A percentile compares a stretch with the other conserved stretches of the same genome.
phyloP scores from a whole-genome alignment of 2,888 invertebrate genomes.

The Melikaiella ostensackeni region DNA sequence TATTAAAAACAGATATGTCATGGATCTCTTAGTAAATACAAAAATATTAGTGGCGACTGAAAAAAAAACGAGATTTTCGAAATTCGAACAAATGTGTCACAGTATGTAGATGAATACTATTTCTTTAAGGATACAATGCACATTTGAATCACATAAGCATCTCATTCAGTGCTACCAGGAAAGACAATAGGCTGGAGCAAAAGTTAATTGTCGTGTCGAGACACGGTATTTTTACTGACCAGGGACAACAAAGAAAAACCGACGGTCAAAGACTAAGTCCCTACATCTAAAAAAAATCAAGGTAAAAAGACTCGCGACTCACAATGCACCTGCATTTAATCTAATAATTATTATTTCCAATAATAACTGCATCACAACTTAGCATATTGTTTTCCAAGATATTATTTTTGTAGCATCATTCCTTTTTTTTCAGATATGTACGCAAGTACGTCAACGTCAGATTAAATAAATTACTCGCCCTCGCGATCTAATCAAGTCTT shows the following conservation, averaged over 20 bases:
- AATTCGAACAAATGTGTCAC: conserved; percentile 33
- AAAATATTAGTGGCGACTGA: too few species aligned
- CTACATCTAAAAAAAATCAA: conserved; percentile 6
- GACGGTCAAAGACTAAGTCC: conserved; percentile 16
- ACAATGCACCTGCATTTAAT: neutral
- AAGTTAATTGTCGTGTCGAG: conserved; percentile 16
- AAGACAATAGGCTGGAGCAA: conserved; percentile 19
- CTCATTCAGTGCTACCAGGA: conserved; percentile 21
- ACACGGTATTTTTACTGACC: neutral
- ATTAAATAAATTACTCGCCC: conserved; percentile 9
- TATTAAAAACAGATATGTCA: too few species aligned
- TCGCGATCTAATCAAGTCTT: neutral
- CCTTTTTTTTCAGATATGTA: neutral
- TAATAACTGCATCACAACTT: neutral
- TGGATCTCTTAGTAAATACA: too few species aligned
- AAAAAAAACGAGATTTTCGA: conserved; percentile 7
- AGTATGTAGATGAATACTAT: conserved; percentile 29
- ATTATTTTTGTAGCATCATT: neutral
- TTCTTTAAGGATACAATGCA: conserved; percentile 31
- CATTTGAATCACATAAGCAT: conserved; percentile 35
- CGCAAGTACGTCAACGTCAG: neutral
- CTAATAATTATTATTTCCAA: neutral
- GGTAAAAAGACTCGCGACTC: neutral
- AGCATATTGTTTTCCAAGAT: conserved; percentile 7
- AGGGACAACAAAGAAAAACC: neutral